Conservation (phyloP, 2,888 invertebrate species). For the Scrobipalpa costella region DNA sequence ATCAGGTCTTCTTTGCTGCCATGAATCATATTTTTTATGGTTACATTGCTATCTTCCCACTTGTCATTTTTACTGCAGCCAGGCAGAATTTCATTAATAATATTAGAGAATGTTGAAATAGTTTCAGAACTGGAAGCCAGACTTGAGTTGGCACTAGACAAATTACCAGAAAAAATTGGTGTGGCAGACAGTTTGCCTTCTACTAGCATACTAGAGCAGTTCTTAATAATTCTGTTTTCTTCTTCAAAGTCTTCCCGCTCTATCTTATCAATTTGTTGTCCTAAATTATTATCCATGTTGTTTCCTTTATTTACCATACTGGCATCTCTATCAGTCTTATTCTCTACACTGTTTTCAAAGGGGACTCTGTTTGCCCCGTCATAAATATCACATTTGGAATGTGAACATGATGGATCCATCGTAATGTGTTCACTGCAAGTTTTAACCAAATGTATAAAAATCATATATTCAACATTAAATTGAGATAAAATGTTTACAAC, state of each 20-base stretch:
- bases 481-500: neutral
- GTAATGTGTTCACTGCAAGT: constrained; percentile 43
- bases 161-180: constrained; percentile 57
- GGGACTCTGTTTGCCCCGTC: constrained; percentile 53
- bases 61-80: constrained; percentile 67
- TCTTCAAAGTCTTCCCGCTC: constrained; percentile 75
- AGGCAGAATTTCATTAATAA: constrained; percentile 60
- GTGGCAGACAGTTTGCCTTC: constrained; percentile 58
- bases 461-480: neutral
- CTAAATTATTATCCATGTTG: constrained; percentile 46
- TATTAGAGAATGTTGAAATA: constrained; percentile 61
- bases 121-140: constrained; percentile 71
- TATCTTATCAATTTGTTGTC: constrained; percentile 67
- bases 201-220: constrained; percentile 67
- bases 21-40: constrained; percentile 68
- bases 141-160: constrained; percentile 67
- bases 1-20: constrained; percentile 63
- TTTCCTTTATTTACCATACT: constrained; percentile 47
- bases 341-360: constrained; percentile 57
- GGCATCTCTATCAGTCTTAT: constrained; percentile 63
- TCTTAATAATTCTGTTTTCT: constrained; percentile 70
- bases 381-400: constrained; percentile 59
- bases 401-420: constrained; percentile 75
- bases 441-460: constrained; percentile 28
- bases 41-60: constrained; percentile 62